phyloP scores from a whole-genome alignment of 2,888 invertebrate species.

The Trichopoda pennipes region DNA sequence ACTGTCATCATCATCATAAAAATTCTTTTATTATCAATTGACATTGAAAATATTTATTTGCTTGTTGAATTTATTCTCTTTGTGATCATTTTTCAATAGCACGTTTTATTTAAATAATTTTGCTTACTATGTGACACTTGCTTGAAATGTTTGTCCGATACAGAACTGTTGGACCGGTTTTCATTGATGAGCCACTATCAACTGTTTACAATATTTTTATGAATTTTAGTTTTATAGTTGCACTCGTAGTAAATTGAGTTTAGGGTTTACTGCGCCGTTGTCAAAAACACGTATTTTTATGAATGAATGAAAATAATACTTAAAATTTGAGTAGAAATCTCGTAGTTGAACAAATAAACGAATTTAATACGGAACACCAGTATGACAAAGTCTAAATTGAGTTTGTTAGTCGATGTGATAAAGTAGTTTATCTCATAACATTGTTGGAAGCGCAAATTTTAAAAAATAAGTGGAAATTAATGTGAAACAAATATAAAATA shows the following conservation, averaged over 20 bases:
- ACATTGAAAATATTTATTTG: slow-evolving; percentile 32
- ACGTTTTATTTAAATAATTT: slow-evolving; percentile 9
- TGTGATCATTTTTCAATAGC: neutral
- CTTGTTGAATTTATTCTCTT: neutral
- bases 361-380: neutral
- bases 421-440: no score
- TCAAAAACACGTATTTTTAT: slow-evolving; percentile 33
- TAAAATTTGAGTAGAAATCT: slow-evolving; percentile 15
- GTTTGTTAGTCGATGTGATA: neutral
- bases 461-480: no score
- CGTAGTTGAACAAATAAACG: neutral
- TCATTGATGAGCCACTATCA: slow-evolving; percentile 36
- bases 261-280: slow-evolving; percentile 28
- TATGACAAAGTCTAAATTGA: neutral
- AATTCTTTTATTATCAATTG: slow-evolving; percentile 37
- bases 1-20: no score
- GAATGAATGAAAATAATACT: slow-evolving; percentile 49
- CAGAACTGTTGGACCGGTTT: slow-evolving; percentile 20
- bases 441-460: no score
- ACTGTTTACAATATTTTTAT: slow-evolving; percentile 51
- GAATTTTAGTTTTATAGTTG: neutral
- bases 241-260: slow-evolving; percentile 24
- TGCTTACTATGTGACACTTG: slow-evolving; percentile 31
- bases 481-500: no score
- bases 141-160: neutral